phyloP scores from a whole-genome alignment of 2,888 invertebrate genomes.

The Slavum lentiscoides region DNA sequence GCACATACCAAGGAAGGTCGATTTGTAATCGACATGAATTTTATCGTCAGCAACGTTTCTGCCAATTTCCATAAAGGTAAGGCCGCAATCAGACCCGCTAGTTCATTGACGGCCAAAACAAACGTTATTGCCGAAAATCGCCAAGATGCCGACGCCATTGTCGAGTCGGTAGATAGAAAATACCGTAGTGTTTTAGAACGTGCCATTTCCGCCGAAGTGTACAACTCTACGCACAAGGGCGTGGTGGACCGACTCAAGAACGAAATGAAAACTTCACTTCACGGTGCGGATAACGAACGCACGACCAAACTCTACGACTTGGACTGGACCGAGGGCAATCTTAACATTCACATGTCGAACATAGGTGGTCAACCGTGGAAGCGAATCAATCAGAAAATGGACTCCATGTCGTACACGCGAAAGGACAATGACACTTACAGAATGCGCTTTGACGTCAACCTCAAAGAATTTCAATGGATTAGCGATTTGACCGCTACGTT shows the following conservation, averaged over 20 bases:
- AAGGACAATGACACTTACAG: background rate
- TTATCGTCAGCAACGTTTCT: background rate
- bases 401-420: conserved; percentile 18
- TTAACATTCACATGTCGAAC: background rate
- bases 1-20: background rate
- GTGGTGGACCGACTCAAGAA: conserved; percentile 1
- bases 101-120: no score
- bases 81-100: background rate
- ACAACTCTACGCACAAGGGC: background rate
- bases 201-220: background rate
- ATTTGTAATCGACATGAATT: background rate
- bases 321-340: background rate
- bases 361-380: background rate
- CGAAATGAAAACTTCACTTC: background rate
- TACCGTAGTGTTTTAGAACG: background rate
- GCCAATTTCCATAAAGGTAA: conserved; percentile 4
- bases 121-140: background rate
- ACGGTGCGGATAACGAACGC: background rate
- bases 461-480: background rate
- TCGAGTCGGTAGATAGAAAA: background rate
- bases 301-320: background rate
- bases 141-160: background rate
- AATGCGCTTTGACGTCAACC: background rate
- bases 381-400: background rate
- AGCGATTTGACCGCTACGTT: background rate